Evolutionary conservation across 2,797 vertebrate species (phyloP), one percentile per base, ranked within the genome.

Genomic region (Moxostoma hubbsi): DNA sequence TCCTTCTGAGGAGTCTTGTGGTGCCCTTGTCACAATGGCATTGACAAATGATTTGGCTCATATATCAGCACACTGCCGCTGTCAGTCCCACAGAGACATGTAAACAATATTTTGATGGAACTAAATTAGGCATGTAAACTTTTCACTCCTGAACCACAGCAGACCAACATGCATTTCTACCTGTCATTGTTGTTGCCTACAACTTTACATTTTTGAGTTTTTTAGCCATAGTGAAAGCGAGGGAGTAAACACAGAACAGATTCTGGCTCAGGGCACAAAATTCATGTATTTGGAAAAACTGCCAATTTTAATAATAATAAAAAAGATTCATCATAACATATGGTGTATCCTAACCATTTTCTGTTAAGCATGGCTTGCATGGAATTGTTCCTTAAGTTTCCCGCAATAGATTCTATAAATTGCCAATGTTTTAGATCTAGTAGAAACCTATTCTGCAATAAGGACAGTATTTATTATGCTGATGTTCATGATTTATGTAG

Each of bases 21-120:
- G 84, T 80, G 88, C 65, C 83, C 84, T 73, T 90, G 89, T 91
- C 88, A 86, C 83, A 75, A 79, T 70, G 83, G 74, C 80, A 85
- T 81, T 85, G 84, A 88, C 89, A 90, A 86, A 88, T 90, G 70
- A 89, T 86, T 89, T 80, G 84, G 83, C 81, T 91, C 82, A 73
- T 82, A 84, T 85, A 84, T 82, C 66, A 12, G 10, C 0, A 78
- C 83, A 68, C 82, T 70, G 4, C 53, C 16, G 12, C 86, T 88
- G 87, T 86, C 87, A 82, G 58, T 73, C 36, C 64, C 83, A 73
- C 46, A 73, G 10, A 59, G 50, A 13, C 72, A 15, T 57, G 74
- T 72, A 82, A 85, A 77, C 73, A 81, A 82, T 86, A 81, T 84
- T 85, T 85, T 89, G 84, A 88, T 87, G 81, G 86, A 79, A 86